Conservation (phyloP, 2,797 vertebrate genomes). For the Malacoraja senta region DNA sequence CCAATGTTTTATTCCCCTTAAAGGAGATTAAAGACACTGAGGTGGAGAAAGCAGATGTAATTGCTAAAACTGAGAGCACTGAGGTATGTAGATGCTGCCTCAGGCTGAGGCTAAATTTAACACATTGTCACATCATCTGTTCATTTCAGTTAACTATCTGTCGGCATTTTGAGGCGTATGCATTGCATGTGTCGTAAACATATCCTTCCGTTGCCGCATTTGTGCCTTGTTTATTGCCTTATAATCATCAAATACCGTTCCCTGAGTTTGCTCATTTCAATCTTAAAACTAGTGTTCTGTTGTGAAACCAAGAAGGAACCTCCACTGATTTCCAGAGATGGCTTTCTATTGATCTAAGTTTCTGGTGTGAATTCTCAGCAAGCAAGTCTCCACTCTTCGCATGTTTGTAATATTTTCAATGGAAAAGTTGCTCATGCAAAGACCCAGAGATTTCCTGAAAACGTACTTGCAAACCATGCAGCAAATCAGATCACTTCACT, state of each 20-base stretch:
- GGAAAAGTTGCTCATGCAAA: not conserved
- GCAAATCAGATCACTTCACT: not conserved
- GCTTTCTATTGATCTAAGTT: not conserved
- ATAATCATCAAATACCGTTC: no score
- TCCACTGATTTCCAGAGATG: not conserved
- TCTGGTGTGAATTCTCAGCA: not conserved
- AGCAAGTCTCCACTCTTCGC: not conserved
- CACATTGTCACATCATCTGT: not conserved
- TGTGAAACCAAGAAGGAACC: not conserved
- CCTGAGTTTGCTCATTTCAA: not conserved
- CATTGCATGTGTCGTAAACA: not conserved
- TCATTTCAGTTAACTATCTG: not conserved
- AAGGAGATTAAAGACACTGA: slow-evolving; percentile 54
- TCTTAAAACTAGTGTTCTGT: not conserved
- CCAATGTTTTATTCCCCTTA: slow-evolving; percentile 48
- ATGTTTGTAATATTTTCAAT: no score
- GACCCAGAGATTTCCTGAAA: not conserved
- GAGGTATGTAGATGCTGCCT: slow-evolving; percentile 51
- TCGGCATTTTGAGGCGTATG: not conserved
- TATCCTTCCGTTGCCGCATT: not conserved
- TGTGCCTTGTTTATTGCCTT: not conserved
- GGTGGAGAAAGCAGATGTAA: slow-evolving; percentile 51
- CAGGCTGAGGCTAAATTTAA: slow-evolving; percentile 22
- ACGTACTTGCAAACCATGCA: not conserved
- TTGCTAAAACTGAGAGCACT: slow-evolving; percentile 52